Evolutionary conservation across 1,140 invertebrate species (phyloP).

Genomic region (Aphaenogaster ashmeadi): DNA sequence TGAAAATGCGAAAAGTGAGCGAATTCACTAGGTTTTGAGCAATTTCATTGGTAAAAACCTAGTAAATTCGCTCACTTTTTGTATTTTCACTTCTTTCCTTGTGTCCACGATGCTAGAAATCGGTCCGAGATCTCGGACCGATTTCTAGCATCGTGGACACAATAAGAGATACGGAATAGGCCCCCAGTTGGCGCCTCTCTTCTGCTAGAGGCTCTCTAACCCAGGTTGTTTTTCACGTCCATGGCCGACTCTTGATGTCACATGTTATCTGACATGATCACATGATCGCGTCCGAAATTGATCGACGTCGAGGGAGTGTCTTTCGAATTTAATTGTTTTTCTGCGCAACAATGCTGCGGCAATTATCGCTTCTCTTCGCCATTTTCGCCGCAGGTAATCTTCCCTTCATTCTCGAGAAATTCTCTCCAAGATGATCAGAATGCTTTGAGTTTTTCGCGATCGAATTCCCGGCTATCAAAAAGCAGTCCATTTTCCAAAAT

Average conservation of each 20-base stretch:
- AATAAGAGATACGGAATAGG: too few relatives aligned
- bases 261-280: conserved; percentile 55
- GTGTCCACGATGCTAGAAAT: too few relatives aligned
- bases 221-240: not conserved
- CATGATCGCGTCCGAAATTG: conserved; percentile 72
- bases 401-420: not conserved
- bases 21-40: too few relatives aligned
- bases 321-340: conserved; percentile 39
- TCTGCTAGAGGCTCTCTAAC: too few relatives aligned
- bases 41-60: too few relatives aligned
- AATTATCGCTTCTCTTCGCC: conserved; percentile 51
- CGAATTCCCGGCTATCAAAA: not conserved
- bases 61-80: too few relatives aligned
- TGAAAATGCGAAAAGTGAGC: too few relatives aligned
- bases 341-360: conserved; percentile 62
- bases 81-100: too few relatives aligned
- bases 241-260: not conserved
- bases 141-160: too few relatives aligned
- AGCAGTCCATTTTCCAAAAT: not conserved
- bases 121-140: too few relatives aligned
- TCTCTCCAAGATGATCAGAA: not conserved
- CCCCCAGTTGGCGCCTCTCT: too few relatives aligned
- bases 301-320: conserved; percentile 67
- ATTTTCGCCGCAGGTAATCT: conserved; percentile 63
- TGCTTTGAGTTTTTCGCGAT: not conserved